Base-by-base conservation (phyloP, 2,797 vertebrate genomes). In the Streptopelia turtur region DNA sequence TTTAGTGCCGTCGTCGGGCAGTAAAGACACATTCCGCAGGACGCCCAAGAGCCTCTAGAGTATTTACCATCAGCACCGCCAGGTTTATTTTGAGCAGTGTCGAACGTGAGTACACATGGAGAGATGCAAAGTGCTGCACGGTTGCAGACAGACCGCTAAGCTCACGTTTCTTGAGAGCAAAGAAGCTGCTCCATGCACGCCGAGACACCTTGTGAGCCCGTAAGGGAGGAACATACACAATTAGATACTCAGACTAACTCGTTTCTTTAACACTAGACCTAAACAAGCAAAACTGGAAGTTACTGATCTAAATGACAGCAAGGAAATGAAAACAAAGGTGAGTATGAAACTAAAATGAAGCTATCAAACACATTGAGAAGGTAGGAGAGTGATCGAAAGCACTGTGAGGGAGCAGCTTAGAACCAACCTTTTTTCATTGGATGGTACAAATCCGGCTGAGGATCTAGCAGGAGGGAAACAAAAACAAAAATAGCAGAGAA, bases 381-480 rank as follows among this genome's bases (percentile, higher is more conserved):
- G 94, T 50, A 96, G 93, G 85, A 96, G 85, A 89, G 95, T 94
- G 93, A 97, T 63, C 53, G 66, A 82, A 95, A 92, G 95, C 97
- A 57, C 87, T 97, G 87, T 93, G 84, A 94, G 94, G 95, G 89
- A 97, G 97, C 96, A 92, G 95, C 97, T 97, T 94, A 96, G 95
- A 97, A 99, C 99, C 99, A 99, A 99, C 99, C 99, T 99, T 99
- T 99, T 98, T 99, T 99, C 99, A 99, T 98, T 98, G 99, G 98
- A 97, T 98, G 99, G 98, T 98, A 99, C 98, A 99, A 98, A 98
- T 99, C 99, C 98, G 98, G 99, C 98, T 99, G 98, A 98, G 99
- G 98, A 98, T 99, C 99, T 99, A 99, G 98, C 98, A 98, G 98
- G 98, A 98, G 98, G 98, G 97, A 98, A 98, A 98, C 98, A 98